Percentiles rank a stretch among this genome's conserved stretches.
These are phyloP conservation scores for Xenopus tropicalis DNA, from an alignment of 2,113 vertebrate species.

Conservation along the genomic window UCB_Xtro_10.0 CM004444.2:12751501-12752000, in stretches of 20 bases:
- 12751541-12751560: conserved; percentile 46
- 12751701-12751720: conserved; percentile 15
- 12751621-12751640: conserved; percentile 22
- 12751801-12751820: not conserved
- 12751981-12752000: too few species aligned
- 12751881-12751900: too few species aligned
- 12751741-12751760: conserved; percentile 20
- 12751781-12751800: not conserved
- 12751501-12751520: conserved; percentile 26
- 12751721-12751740: conserved; percentile 17
- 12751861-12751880: too few species aligned
- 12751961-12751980: too few species aligned
- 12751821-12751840: too few species aligned
- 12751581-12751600: conserved; percentile 40
- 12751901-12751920: too few species aligned
- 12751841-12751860: too few species aligned
- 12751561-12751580: conserved; percentile 52
- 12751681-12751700: conserved; percentile 1
- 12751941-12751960: too few species aligned
- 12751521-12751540: conserved; percentile 47
- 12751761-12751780: conserved; percentile 27
- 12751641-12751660: conserved; percentile 36
- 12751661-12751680: conserved; percentile 33
- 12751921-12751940: too few species aligned
- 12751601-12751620: conserved; percentile 36